A percentile compares a stretch with the other conserved stretches of the same genome.
Evolutionary conservation across 2,113 vertebrate species (phyloP).

Genomic region (Anhinga anhinga): DNA sequence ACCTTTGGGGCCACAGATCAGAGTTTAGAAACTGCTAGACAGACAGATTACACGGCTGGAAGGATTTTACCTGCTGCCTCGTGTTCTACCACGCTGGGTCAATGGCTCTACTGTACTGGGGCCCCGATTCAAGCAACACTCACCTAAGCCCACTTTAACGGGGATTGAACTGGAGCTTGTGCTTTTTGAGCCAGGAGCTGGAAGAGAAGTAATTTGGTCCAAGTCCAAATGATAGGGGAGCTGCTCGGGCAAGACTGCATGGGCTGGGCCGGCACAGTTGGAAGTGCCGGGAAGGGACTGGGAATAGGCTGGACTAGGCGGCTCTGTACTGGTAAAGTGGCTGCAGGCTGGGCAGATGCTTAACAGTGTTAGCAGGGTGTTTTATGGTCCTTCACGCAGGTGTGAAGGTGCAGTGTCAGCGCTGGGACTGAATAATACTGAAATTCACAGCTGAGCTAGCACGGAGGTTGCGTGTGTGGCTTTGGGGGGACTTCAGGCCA

Average conservation of each 20-base stretch:
- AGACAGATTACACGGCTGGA: not conserved
- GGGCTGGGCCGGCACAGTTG: rapidly evolving
- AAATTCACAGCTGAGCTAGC: not conserved
- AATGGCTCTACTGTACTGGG: not conserved
- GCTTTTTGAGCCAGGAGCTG: not conserved
- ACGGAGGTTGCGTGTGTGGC: not conserved
- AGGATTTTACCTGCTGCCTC: not conserved
- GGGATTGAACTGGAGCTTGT: not conserved
- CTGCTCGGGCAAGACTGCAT: not conserved
- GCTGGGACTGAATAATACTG: rapidly evolving
- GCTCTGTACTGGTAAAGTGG: not conserved
- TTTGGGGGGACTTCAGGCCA: not conserved
- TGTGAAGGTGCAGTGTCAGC: not conserved
- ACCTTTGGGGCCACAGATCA: not conserved
- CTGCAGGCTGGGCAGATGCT: not conserved
- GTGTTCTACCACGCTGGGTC: not conserved
- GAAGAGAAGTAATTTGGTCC: not conserved
- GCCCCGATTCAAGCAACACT: not conserved
- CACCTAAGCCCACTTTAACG: not conserved
- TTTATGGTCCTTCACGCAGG: not conserved
- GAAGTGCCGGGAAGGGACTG: not conserved
- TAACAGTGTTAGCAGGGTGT: not conserved
- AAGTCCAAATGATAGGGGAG: not conserved
- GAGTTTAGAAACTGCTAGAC: not conserved
- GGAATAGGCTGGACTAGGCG: not conserved